These are phyloP conservation scores for Nomada lathburiana DNA, from an alignment of 2,888 invertebrate genomes.

Conservation along the genomic window DNA sequence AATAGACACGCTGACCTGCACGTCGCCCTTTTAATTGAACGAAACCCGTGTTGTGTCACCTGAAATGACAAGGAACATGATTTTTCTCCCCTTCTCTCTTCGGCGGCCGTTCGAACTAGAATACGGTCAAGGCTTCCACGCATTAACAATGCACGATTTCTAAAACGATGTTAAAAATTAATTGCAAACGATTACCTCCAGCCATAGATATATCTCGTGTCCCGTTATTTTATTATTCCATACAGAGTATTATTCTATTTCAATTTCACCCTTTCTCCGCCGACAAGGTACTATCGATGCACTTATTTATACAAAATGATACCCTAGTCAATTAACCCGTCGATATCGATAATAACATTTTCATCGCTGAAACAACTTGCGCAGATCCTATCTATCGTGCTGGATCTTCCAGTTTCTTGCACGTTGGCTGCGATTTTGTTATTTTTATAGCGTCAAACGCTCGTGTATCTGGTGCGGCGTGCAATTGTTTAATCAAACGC, in stretches of 20 bases:
- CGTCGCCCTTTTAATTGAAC: conserved; percentile 24
- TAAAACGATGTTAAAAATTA: conserved; percentile 29
- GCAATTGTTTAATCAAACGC: conserved; percentile 1
- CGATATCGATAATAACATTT: no score
- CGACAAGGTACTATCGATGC: no score
- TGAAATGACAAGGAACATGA: conserved; percentile 27
- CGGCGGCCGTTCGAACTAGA: conserved; percentile 2
- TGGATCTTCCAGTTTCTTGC: background rate
- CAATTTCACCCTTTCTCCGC: background rate
- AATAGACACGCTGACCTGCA: background rate
- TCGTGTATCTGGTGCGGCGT: background rate
- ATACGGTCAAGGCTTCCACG: conserved; percentile 51
- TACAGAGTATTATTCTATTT: background rate
- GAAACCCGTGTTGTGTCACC: conserved; percentile 16
- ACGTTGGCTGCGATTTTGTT: no score
- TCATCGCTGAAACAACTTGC: no score
- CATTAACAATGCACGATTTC: conserved; percentile 48
- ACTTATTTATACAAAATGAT: no score
- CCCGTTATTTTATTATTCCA: background rate
- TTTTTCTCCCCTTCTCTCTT: background rate
- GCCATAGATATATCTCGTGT: background rate
- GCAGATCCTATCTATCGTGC: no score
- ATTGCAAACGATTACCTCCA: background rate
- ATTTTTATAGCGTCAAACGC: background rate
- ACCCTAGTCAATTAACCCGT: no score